Evolutionary conservation across 2,888 invertebrate species (phyloP).

Genomic region (Dasypolia templi): DNA sequence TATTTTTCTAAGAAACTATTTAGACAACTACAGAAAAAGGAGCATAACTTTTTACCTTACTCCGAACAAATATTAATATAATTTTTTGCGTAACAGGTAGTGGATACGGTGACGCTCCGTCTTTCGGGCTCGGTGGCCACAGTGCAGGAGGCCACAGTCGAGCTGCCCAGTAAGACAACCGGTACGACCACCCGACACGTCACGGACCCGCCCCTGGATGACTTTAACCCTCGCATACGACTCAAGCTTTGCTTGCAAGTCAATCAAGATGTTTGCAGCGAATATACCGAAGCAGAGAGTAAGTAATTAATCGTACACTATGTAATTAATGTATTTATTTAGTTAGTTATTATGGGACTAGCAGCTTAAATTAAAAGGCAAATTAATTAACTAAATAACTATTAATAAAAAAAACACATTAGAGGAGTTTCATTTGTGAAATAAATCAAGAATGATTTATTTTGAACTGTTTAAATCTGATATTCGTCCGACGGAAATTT

Average conservation of each 20-base stretch:
- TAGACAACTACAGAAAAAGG: neutral
- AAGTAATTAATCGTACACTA: conserved; percentile 81
- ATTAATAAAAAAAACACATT: neutral
- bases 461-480: conserved; percentile 20
- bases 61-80: conserved; percentile 12
- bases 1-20: neutral
- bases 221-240: conserved; percentile 92
- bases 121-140: conserved; percentile 93
- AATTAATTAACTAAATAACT: neutral
- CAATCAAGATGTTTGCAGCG: conserved; percentile 95
- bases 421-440: neutral
- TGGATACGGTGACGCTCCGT: conserved; percentile 93
- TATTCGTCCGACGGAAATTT: conserved; percentile 14
- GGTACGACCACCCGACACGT: conserved; percentile 87
- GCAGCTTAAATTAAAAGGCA: neutral
- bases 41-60: neutral
- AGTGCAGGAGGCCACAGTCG: conserved; percentile 93
- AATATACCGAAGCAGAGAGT: conserved; percentile 96
- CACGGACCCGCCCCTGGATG: conserved; percentile 91
- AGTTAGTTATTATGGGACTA: neutral
- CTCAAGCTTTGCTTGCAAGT: conserved; percentile 95
- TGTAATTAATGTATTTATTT: neutral
- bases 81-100: conserved; percentile 85
- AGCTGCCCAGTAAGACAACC: conserved; percentile 86
- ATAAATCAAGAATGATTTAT: too few relatives aligned